Percentiles rank a stretch among this genome's conserved stretches.
These are phyloP conservation scores for Meiosimyza platycephala DNA, from an alignment of 2,888 invertebrate genomes.

Conservation along the genomic window DNA sequence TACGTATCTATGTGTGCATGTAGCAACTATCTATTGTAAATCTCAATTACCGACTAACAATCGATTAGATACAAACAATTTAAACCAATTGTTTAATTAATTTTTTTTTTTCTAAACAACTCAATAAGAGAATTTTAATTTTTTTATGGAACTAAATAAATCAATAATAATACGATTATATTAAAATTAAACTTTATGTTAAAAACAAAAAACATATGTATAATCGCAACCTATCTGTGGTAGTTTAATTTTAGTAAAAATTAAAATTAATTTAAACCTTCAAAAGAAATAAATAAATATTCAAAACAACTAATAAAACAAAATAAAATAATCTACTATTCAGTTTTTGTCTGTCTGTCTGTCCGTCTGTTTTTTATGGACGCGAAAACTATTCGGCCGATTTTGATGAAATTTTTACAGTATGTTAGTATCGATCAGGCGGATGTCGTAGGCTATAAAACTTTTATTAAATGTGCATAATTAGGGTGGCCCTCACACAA, in stretches of 20 bases:
- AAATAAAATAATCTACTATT: too few relatives aligned
- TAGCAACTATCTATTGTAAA: conserved; percentile 34
- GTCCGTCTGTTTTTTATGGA: too few relatives aligned
- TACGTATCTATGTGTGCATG: conserved; percentile 16
- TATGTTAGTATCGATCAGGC: too few relatives aligned
- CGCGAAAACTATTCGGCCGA: too few relatives aligned
- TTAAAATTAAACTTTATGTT: conserved; percentile 15
- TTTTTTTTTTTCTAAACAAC: neutral
- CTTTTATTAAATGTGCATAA: too few relatives aligned
- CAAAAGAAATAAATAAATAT: conserved; percentile 2
- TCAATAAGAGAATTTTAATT: neutral
- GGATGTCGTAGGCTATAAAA: too few relatives aligned
- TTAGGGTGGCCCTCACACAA: too few relatives aligned
- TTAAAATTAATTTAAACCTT: conserved; percentile 46
- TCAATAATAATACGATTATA: conserved; percentile 18
- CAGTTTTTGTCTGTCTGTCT: too few relatives aligned
- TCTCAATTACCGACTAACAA: conserved; percentile 26
- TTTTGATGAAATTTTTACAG: too few relatives aligned
- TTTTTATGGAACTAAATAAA: conserved; percentile 20
- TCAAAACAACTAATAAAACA: neutral
- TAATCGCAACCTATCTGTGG: conserved; percentile 67
- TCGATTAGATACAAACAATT: neutral
- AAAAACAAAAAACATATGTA: conserved; percentile 25
- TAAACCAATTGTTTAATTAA: conserved; percentile 10
- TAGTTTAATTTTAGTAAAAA: conserved; percentile 67